Percentiles rank a stretch among this genome's conserved stretches.
These are phyloP conservation scores for Chiridota heheva DNA, from an alignment of 35 echinoderm and acorn worm genomes.

Conservation along the genomic window DNA sequence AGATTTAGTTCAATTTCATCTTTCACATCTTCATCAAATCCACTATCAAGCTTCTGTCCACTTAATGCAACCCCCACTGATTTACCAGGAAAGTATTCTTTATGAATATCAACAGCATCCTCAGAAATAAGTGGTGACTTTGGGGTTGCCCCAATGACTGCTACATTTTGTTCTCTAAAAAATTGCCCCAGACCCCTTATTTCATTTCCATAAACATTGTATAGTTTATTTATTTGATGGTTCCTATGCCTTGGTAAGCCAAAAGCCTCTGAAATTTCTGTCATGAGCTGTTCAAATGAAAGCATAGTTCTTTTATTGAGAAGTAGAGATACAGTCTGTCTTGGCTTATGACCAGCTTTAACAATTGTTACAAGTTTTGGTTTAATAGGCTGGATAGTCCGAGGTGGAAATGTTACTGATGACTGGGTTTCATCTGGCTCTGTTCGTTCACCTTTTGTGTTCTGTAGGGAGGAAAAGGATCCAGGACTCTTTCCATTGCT, in stretches of 20 bases:
- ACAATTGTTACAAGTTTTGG: slow-evolving; percentile 83
- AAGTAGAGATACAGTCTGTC: slow-evolving; percentile 80
- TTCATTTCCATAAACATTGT: slow-evolving; percentile 79
- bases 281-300: slow-evolving; percentile 79
- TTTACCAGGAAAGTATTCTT: slow-evolving; percentile 71
- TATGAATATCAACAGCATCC: slow-evolving; percentile 62
- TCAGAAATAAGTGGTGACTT: slow-evolving; percentile 62
- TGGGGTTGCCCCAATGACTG: slow-evolving; percentile 67
- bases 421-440: slow-evolving; percentile 38
- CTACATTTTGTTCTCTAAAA: slow-evolving; percentile 75
- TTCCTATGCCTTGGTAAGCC: slow-evolving; percentile 83
- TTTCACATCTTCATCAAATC: slow-evolving; percentile 64
- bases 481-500: slow-evolving; percentile 52
- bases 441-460: slow-evolving; percentile 20
- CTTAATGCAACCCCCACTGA: slow-evolving; percentile 55
- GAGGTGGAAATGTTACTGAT: slow-evolving; percentile 27
- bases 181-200: slow-evolving; percentile 83
- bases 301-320: slow-evolving; percentile 88
- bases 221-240: slow-evolving; percentile 77
- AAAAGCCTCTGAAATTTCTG: slow-evolving; percentile 90
- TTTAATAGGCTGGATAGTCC: slow-evolving; percentile 55
- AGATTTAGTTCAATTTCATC: slow-evolving; percentile 18
- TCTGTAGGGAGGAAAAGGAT: slow-evolving; percentile 55
- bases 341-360: slow-evolving; percentile 75
- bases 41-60: slow-evolving; percentile 75